These are phyloP conservation scores for Cariama cristata DNA, from an alignment of 2,113 vertebrate species.

Conservation along the genomic window DNA sequence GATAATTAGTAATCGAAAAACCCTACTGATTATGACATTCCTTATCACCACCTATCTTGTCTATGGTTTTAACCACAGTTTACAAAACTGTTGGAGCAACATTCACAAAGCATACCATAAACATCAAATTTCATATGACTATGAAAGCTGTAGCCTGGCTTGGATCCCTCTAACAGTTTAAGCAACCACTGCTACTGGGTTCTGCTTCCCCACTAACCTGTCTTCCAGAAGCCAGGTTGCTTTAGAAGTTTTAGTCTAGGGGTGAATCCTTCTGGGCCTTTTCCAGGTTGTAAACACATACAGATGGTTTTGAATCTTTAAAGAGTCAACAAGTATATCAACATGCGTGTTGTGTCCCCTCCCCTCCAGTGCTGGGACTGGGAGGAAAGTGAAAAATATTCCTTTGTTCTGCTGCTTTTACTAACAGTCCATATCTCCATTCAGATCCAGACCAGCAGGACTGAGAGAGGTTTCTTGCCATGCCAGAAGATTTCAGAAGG, in stretches of 20 bases:
- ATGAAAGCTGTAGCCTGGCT: neutral
- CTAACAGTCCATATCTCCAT: neutral
- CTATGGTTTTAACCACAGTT: neutral
- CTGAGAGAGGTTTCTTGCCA: neutral
- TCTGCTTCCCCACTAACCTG: neutral
- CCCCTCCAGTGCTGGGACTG: neutral
- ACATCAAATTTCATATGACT: neutral
- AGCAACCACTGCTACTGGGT: neutral
- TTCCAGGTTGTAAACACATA: neutral
- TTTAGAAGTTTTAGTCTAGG: neutral
- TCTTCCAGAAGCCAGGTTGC: neutral
- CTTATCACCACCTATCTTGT: neutral
- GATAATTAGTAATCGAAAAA: constrained; percentile 12
- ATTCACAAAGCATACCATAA: neutral
- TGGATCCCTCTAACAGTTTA: neutral
- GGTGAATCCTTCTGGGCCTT: neutral
- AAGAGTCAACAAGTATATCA: neutral
- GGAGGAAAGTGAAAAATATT: neutral
- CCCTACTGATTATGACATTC: neutral
- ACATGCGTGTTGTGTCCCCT: fast-evolving
- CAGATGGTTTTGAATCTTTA: neutral
- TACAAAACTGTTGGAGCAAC: neutral
- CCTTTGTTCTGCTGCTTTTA: neutral
- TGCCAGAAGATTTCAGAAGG: neutral
- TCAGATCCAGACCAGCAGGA: neutral